Evolutionary conservation across 2,797 vertebrate species (phyloP).

Genomic region (Phalloptychus januarius): DNA sequence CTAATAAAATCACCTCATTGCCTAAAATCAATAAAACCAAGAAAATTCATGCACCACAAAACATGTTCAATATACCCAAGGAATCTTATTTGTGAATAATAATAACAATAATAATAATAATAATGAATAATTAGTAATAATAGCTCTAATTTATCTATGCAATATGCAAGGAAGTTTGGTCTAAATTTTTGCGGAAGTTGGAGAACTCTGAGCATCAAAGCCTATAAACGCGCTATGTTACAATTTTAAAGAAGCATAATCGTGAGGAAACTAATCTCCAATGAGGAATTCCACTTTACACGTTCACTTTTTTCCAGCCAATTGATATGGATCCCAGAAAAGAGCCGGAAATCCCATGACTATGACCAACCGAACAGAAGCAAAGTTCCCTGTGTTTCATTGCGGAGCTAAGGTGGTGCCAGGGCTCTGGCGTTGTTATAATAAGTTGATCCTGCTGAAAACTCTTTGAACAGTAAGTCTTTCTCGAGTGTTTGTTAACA

Average conservation of each 20-base stretch:
- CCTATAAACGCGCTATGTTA: neutral
- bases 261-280: neutral
- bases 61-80: neutral
- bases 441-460: neutral
- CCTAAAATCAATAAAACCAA: neutral
- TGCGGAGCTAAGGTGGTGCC: neutral
- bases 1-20: neutral
- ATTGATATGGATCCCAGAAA: neutral
- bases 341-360: neutral
- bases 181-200: neutral
- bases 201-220: neutral
- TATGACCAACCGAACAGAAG: constrained; percentile 2
- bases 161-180: neutral
- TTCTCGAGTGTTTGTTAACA: neutral
- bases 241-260: neutral
- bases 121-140: neutral
- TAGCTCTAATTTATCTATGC: neutral
- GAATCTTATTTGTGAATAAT: neutral
- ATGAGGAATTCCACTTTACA: neutral
- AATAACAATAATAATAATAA: neutral
- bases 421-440: neutral
- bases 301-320: neutral
- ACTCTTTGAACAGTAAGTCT: constrained; percentile 30
- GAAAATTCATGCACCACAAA: neutral
- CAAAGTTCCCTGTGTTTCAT: constrained; percentile 36